Percentiles rank a stretch among this genome's conserved stretches.
These are phyloP conservation scores for Hyalella azteca DNA, from an alignment of 2,888 invertebrate genomes.

Conservation along the genomic window DNA sequence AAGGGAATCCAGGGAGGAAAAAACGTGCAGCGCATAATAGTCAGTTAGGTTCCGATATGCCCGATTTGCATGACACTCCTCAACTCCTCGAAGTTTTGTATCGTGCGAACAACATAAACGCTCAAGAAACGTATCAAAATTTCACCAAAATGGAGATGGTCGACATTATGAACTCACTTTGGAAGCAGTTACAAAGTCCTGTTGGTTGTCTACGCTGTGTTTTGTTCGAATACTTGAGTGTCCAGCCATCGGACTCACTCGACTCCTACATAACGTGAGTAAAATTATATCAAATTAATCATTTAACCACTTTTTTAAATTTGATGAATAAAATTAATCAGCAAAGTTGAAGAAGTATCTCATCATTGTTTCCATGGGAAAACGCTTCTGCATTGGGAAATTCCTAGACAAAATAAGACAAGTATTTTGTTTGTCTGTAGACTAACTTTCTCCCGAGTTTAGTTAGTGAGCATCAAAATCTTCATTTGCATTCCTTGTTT, in stretches of 20 bases:
- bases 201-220: background rate
- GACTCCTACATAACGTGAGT: slow-evolving; percentile 25
- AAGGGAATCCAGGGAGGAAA: background rate
- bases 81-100: background rate
- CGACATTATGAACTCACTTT: background rate
- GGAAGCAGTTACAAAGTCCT: background rate
- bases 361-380: no score
- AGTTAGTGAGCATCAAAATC: no score
- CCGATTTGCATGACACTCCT: background rate
- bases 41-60: background rate
- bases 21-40: background rate
- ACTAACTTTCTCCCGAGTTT: no score
- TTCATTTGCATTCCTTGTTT: no score
- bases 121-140: background rate
- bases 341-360: no score
- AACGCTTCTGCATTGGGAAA: no score
- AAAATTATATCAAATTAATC: no score
- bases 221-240: background rate
- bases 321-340: no score
- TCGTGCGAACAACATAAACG: background rate
- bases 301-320: no score
- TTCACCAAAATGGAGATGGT: background rate
- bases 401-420: no score
- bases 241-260: background rate
- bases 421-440: no score